Conservation (phyloP, 92 coral and sea anemone species). For the Porites evermanni region DNA sequence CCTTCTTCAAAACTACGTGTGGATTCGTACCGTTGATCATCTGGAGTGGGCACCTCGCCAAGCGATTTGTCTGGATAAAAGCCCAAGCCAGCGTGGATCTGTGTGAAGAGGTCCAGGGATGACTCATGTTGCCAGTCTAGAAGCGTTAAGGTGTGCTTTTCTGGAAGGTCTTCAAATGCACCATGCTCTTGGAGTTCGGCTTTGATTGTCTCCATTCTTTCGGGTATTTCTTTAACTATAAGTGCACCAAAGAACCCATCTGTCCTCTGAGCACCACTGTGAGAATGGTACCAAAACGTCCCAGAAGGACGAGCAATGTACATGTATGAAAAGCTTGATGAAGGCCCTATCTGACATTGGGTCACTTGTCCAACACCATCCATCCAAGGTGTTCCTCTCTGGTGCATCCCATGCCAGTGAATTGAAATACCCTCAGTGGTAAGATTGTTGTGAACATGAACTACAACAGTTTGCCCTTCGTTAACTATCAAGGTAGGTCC, state of each 20-base stretch:
- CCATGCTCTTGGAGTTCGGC: constrained; percentile 7
- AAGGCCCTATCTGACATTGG: constrained; percentile 73
- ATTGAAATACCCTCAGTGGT: constrained; percentile 60
- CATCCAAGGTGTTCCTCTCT: constrained; percentile 79
- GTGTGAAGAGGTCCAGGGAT: constrained; percentile 60
- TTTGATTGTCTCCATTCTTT: constrained; percentile 17
- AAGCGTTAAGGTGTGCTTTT: constrained; percentile 52
- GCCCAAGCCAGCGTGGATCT: constrained; percentile 52
- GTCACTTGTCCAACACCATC: constrained; percentile 81
- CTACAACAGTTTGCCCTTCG: constrained; percentile 68
- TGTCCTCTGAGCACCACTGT: constrained; percentile 75
- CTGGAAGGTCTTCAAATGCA: constrained; percentile 53
- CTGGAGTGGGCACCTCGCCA: constrained; percentile 58
- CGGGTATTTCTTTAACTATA: constrained; percentile 52
- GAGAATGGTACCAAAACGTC: constrained; percentile 90
- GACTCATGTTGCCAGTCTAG: constrained; percentile 69
- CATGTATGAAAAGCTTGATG: constrained; percentile 69
- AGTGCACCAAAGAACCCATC: constrained; percentile 86
- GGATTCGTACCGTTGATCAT: constrained; percentile 22
- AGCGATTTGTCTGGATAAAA: constrained; percentile 50
- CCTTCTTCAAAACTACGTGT: constrained; percentile 56
- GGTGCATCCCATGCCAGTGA: constrained; percentile 20
- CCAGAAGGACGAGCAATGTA: constrained; percentile 80
- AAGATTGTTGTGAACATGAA: constrained; percentile 55
- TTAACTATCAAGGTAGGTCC: constrained; percentile 79